Base-by-base conservation (phyloP, 2,113 vertebrate genomes). In the Cynocephalus volans region DNA sequence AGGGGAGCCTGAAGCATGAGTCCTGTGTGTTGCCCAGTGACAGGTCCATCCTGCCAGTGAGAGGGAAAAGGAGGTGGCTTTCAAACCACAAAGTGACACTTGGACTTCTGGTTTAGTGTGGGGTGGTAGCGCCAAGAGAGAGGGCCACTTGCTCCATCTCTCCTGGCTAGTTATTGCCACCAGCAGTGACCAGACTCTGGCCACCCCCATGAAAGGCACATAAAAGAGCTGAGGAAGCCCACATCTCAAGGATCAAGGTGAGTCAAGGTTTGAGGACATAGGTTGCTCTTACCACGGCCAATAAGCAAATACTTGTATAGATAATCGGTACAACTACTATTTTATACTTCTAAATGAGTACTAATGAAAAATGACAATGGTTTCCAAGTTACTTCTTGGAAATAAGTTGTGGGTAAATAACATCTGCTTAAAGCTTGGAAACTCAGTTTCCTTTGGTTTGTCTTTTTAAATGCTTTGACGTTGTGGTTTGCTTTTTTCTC, bases 371-470 rank as follows among this genome's bases (percentile, higher is more conserved):
- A 26, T 18, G 56, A 92, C 41, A 56, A 45, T 54, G 86, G 93
- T 73, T 88, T 97, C 94, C 93, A 75, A 93, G 96, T 26, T 48
- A 77, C 79, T 89, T 83, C 88, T 96, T 94, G 90, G 90, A 96
- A 97, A 69, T 81, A 93, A 93, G 88, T 87, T 84, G 93, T 84
- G 89, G 86, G 89, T 88, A 36, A 87, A 92, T 36, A 90, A 80
- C 69, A 72, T 76, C 72, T 90, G 90, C 81, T 83, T 58, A 50
- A 67, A 97, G 72, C 96, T 60, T 95, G 89, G 97, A 96, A 96
- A 81, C 95, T 81, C 86, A 28, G 62, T 75, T 97, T 97, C 97
- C 95, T 98, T 77, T 60, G 83, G 92, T 90, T 88, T 95, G 84
- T 95, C 82, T 97, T 93, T 95, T 96, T 77, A 93, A 88, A 88